Evolutionary conservation across 1,140 invertebrate genomes (phyloP).

Genomic region (Oryctes rhinoceros): DNA sequence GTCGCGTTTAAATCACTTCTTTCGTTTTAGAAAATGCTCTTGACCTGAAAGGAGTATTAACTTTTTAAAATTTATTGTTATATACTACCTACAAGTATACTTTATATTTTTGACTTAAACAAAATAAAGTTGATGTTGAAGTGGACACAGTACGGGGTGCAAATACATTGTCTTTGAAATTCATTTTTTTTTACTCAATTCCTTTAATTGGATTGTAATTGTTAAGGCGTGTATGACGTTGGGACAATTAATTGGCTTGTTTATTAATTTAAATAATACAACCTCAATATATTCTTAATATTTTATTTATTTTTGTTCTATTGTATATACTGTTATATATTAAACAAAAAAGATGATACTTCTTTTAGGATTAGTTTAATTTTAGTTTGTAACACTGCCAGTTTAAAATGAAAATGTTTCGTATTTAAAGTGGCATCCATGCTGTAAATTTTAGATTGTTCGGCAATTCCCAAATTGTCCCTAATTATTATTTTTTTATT

Average conservation of each 20-base stretch:
- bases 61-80: not conserved
- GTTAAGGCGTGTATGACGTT: too few relatives aligned
- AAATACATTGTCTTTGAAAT: too few relatives aligned
- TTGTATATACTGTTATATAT: slow-evolving; percentile 15
- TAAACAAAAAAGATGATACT: slow-evolving; percentile 22
- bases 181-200: too few relatives aligned
- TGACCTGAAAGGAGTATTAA: slow-evolving; percentile 25
- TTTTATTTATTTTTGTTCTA: slow-evolving; percentile 12
- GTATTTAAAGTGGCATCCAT: slow-evolving; percentile 21
- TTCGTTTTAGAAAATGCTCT: not conserved
- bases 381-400: slow-evolving; percentile 32
- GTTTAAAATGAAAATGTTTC: slow-evolving; percentile 34
- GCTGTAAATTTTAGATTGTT: slow-evolving; percentile 19
- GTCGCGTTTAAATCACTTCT: not conserved
- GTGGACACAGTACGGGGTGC: too few relatives aligned
- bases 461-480: not conserved
- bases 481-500: not conserved
- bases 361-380: slow-evolving; percentile 27
- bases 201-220: too few relatives aligned
- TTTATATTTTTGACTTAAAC: too few relatives aligned
- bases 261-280: not conserved
- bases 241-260: not conserved
- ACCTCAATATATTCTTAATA: not conserved
- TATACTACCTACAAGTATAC: not conserved
- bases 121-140: too few relatives aligned